A percentile compares a stretch with the other conserved stretches of the same genome.
phyloP scores from a whole-genome alignment of 1,140 invertebrate species.

The Argopecten irradians region DNA sequence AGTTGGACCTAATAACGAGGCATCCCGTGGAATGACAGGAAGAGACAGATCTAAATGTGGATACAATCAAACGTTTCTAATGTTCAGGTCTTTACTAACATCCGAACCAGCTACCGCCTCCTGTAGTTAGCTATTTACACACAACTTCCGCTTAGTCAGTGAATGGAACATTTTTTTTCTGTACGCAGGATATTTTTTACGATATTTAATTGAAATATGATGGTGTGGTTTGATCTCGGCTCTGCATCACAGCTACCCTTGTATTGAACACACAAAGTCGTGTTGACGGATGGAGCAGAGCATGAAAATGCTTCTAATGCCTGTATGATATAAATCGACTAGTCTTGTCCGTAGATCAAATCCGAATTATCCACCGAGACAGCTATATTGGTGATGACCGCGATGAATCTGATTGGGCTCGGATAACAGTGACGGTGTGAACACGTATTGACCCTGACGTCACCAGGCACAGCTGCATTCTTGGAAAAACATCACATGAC shows the following conservation, averaged over 20 bases:
- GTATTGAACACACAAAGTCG: neutral
- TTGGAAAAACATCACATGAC: no score
- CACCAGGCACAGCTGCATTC: neutral
- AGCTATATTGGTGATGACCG: neutral
- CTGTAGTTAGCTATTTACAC: slow-evolving; percentile 9
- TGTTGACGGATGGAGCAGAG: neutral
- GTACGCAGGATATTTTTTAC: neutral
- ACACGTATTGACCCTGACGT: neutral
- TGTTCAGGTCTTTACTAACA: neutral
- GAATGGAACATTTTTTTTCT: neutral
- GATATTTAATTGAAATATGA: slow-evolving; percentile 19
- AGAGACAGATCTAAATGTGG: neutral
- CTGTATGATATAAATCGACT: neutral
- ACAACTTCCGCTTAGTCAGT: neutral
- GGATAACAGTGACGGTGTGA: neutral
- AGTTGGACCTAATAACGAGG: neutral
- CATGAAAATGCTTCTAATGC: neutral
- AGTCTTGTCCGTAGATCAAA: neutral
- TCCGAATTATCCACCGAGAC: neutral
- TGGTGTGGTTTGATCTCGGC: neutral
- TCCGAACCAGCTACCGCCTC: neutral
- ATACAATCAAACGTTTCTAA: slow-evolving; percentile 4
- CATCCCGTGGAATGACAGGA: neutral
- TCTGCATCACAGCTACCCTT: neutral
- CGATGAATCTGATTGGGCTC: neutral